phyloP scores from a whole-genome alignment of 2,797 vertebrate species.

The Echiichthys vipera region DNA sequence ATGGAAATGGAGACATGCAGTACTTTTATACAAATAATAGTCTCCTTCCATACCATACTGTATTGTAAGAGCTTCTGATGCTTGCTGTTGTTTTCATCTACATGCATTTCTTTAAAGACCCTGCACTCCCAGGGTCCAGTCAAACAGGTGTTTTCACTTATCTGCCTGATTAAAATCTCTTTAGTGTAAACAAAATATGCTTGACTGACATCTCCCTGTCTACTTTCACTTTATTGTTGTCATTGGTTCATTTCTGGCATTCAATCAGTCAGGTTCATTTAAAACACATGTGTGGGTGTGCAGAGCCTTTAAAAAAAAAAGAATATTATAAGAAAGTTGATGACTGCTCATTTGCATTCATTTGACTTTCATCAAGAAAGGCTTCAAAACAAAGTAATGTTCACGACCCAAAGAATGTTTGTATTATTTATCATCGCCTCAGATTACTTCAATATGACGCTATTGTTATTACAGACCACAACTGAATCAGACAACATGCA shows the following conservation, averaged over 20 bases:
- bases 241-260: neutral
- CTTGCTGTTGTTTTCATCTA: slow-evolving; percentile 3
- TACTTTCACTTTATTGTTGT: neutral
- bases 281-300: slow-evolving; percentile 15
- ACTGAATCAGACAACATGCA: neutral
- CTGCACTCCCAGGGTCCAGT: neutral
- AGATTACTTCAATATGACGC: neutral
- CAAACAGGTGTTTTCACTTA: slow-evolving; percentile 7
- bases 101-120: neutral
- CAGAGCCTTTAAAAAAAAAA: slow-evolving; percentile 3
- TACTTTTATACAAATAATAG: slow-evolving; percentile 5
- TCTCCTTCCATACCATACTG: slow-evolving; percentile 5
- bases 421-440: neutral
- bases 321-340: neutral
- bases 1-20: neutral
- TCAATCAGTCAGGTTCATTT: neutral
- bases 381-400: neutral
- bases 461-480: neutral
- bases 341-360: neutral
- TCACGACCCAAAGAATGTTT: neutral
- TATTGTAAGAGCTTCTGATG: neutral
- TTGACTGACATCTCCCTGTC: neutral
- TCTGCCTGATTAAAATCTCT: neutral
- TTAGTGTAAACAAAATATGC: neutral
- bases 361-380: neutral